These are phyloP conservation scores for Acomys russatus DNA, from an alignment of 2,797 vertebrate genomes.

Conservation along the genomic window DNA sequence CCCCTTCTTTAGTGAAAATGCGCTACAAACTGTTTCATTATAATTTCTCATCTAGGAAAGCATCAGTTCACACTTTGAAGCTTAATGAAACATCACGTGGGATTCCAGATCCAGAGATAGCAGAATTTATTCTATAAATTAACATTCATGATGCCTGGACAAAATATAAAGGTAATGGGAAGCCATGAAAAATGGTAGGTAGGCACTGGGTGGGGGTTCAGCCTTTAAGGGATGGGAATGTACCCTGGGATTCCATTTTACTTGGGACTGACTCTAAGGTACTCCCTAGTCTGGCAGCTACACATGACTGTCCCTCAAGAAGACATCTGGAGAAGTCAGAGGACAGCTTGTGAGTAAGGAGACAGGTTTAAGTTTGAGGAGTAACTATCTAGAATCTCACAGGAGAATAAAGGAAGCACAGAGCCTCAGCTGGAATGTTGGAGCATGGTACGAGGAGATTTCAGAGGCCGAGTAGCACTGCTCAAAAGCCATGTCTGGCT, in stretches of 20 bases:
- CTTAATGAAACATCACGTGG: not conserved
- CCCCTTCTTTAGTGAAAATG: not conserved
- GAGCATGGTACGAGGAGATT: not conserved
- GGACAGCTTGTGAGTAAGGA: not conserved
- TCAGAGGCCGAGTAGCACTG: not conserved
- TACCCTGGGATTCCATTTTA: not conserved
- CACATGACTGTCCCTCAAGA: not conserved
- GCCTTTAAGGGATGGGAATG: not conserved
- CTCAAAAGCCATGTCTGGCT: not conserved
- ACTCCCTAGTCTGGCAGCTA: not conserved
- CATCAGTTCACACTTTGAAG: not conserved
- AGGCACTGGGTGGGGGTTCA: not conserved
- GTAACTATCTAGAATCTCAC: not conserved
- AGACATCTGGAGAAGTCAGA: not conserved
- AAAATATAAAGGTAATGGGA: conserved; percentile 15
- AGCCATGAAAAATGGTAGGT: not conserved
- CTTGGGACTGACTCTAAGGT: not conserved
- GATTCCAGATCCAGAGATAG: not conserved
- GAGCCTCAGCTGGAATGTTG: not conserved
- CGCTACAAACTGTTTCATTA: not conserved
- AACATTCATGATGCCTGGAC: not conserved
- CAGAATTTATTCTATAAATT: not conserved
- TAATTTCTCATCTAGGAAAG: not conserved
- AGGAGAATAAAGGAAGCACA: not conserved
- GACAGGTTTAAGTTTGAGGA: not conserved